Evolutionary conservation across 2,113 vertebrate genomes (phyloP), one percentile per base, ranked within the genome.

Genomic region (Ctenodactylus gundi): DNA sequence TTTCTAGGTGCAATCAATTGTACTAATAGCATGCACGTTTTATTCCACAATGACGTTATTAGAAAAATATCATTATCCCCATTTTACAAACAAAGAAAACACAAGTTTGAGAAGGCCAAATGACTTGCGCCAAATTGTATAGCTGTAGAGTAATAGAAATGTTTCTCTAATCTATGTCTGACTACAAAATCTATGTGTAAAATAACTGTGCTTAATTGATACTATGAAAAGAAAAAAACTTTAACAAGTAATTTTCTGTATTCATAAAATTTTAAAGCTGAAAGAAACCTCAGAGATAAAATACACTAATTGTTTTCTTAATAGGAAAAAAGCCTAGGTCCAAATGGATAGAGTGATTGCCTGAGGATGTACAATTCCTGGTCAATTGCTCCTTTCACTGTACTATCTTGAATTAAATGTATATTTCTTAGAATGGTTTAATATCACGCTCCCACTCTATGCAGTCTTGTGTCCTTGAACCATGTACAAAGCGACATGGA

Each of bases 61-160:
- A 75, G 27, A 46, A 92, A 67, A 0, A 5, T 49, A 81, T n/a
- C 39, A 68, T 58, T 65, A 64, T 39, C 1, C 7, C 7, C 9
- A 82, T 73, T 96, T 94, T 68, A 86, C 39, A 83, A 84, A 70
- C 25, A 60, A 89, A 75, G 46, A 20, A 89, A 92, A 87, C 51
- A 64, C 10, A 90, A 75, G 17, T 51, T 78, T n/a, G 39, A 21
- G 12, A 13, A 77, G 27, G 36, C 1, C 31, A 68, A 68, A 70
- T 64, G n/a, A 67, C 46, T 88, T 92, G 12, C 3, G 12, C 17
- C 9, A 78, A 41, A 44, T 78, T 55, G 72, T 8, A 36, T 20
- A 85, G 49, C 18, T 55, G 15, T 34, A 70, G 25, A 68, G 4
- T 70, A 15, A 83, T 15, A 36, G 15, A 78, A 84, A 34, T 58